Percentiles rank a stretch among this genome's conserved stretches.
Evolutionary conservation across 2,888 invertebrate genomes (phyloP).

Genomic region (Oxycera nigricornis): DNA sequence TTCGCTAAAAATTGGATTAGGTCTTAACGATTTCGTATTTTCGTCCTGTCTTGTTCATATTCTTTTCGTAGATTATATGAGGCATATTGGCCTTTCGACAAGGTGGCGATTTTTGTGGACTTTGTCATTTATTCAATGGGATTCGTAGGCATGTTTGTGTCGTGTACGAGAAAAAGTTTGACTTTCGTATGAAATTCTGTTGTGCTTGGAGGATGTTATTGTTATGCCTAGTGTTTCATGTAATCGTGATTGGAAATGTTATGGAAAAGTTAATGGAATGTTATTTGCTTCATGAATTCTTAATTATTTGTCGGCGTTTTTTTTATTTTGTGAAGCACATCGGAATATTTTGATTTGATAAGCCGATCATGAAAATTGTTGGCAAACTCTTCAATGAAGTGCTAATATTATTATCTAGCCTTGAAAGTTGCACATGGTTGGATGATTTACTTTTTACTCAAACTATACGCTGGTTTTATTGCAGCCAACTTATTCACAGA

Average conservation of each 20-base stretch:
- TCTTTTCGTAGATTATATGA: background rate
- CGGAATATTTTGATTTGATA: too few species aligned
- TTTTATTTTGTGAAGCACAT: too few species aligned
- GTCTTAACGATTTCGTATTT: slow-evolving; percentile 15
- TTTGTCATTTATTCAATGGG: background rate
- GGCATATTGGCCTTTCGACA: background rate
- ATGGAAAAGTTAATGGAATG: background rate
- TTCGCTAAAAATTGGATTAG: slow-evolving; percentile 36
- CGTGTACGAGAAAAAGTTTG: background rate
- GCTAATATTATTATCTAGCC: too few species aligned
- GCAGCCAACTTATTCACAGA: too few species aligned
- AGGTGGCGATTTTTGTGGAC: background rate
- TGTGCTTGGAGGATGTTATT: background rate
- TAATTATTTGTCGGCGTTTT: too few species aligned
- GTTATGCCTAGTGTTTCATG: background rate
- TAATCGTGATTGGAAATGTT: slow-evolving; percentile 19
- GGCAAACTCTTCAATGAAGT: too few species aligned
- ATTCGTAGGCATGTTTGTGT: background rate
- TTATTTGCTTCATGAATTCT: background rate
- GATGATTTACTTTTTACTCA: too few species aligned
- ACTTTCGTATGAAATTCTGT: background rate
- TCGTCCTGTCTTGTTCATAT: background rate
- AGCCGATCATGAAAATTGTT: too few species aligned
- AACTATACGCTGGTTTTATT: too few species aligned
- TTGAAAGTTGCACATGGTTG: too few species aligned